Conservation (phyloP, 2,113 vertebrate genomes). For the Trichechus manatus region DNA sequence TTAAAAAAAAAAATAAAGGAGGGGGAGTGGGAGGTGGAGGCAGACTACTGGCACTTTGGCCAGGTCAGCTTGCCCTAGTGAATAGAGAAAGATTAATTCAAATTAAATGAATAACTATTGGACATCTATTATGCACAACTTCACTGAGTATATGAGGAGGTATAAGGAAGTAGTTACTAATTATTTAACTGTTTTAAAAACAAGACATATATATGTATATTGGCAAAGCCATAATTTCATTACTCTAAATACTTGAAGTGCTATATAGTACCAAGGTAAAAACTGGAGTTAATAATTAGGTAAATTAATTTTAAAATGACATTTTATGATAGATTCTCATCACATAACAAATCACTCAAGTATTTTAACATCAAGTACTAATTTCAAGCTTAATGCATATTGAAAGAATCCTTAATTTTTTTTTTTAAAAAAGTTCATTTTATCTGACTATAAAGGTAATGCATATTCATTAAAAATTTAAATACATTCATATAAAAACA, state of each 20-base stretch:
- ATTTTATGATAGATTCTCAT: conserved; percentile 16
- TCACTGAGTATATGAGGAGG: neutral
- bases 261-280: neutral
- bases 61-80: neutral
- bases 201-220: neutral
- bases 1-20: neutral
- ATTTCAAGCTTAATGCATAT: conserved; percentile 33
- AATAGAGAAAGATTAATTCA: neutral
- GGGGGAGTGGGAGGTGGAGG: neutral
- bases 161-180: neutral
- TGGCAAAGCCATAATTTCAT: conserved; percentile 8
- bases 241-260: neutral
- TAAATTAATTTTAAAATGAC: neutral
- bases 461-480: neutral
- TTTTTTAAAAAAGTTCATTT: conserved; percentile 9
- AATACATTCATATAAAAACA: neutral
- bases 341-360: neutral
- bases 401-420: neutral
- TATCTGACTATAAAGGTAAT: neutral
- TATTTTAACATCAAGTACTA: conserved; percentile 1
- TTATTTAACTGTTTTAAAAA: conserved; percentile 16
- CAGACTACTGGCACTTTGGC: neutral
- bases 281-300: neutral
- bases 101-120: neutral
- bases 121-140: neutral